phyloP scores from a whole-genome alignment of 2,797 vertebrate species.

The Podarcis lilfordi region DNA sequence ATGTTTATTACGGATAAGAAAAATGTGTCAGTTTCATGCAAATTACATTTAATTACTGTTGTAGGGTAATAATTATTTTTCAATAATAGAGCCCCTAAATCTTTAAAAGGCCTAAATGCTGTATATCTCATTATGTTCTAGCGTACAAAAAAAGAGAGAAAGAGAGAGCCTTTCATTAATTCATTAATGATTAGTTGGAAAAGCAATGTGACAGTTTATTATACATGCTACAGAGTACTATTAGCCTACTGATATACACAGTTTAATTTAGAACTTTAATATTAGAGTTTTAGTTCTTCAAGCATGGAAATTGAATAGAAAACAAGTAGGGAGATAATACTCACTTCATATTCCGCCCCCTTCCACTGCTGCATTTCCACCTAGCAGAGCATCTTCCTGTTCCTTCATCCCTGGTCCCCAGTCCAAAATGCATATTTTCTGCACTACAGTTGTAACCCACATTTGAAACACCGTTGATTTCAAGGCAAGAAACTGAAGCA shows the following conservation, averaged over 20 bases:
- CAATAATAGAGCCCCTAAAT: slow-evolving; percentile 70
- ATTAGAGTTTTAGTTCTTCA: slow-evolving; percentile 67
- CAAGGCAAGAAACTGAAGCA: neutral
- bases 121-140: slow-evolving; percentile 68
- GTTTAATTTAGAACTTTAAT: slow-evolving; percentile 70
- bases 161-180: slow-evolving; percentile 66
- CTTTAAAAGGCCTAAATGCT: slow-evolving; percentile 73
- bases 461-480: neutral
- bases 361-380: slow-evolving; percentile 10
- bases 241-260: slow-evolving; percentile 67
- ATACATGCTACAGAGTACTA: slow-evolving; percentile 62
- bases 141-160: slow-evolving; percentile 53
- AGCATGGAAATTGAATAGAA: slow-evolving; percentile 66
- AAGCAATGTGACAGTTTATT: slow-evolving; percentile 69
- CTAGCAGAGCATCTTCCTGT: neutral
- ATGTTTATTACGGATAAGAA: slow-evolving; percentile 72
- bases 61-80: slow-evolving; percentile 75
- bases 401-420: slow-evolving; percentile 6
- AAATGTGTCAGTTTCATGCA: slow-evolving; percentile 61
- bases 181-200: slow-evolving; percentile 66
- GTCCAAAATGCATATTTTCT: slow-evolving; percentile 4
- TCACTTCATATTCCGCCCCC: slow-evolving; percentile 43
- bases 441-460: neutral
- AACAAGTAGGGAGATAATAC: slow-evolving; percentile 62
- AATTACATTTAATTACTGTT: slow-evolving; percentile 73